Evolutionary conservation across 2,888 invertebrate species (phyloP), one percentile per base, ranked within the genome.

Genomic region (Aphodius granarius): DNA sequence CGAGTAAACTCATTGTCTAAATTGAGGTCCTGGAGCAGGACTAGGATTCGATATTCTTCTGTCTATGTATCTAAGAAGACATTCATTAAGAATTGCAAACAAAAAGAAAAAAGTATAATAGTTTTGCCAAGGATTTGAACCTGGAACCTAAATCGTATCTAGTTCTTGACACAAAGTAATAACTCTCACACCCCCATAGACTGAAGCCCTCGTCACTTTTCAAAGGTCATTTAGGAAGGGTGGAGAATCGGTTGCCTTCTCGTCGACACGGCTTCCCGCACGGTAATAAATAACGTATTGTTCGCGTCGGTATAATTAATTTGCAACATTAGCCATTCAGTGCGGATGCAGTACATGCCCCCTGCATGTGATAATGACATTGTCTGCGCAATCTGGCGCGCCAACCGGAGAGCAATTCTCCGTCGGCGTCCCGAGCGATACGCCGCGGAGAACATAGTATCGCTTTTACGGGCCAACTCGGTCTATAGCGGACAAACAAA

Each of bases 361-460:
- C 68, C 22, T 22, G 20, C 68, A 68, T 68, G 68, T 68, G 68
- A 68, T 68, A 68, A 68, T 68, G 68, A 68, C 68, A 68, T 68
- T 68, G 68, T 68, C 68, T 22, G 68, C 20, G 68, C 68, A 68
- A 68, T 68, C 68, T 68, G 68, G 68, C n/a, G 68, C 68, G 22
- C 43, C 43, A 22, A 22, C 68, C 68, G 68, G 68, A 19, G 68
- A 43, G 20, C 68, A 13, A 20, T 22, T 20, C 22, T 22, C 68
- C 21, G 20, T 68, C 5, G 20, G n/a, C n/a, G n/a, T n/a, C n/a
- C n/a, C n/a, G n/a, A n/a, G n/a, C n/a, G 20, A 20, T n/a, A n/a
- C 20, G 68, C 20, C n/a, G 68, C 20, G n/a, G 43, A 43, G 43
- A 43, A 43, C 43, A 43, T 43, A 43, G 43, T 43, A 43, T 43